These are phyloP conservation scores for Zaprionus camerounensis DNA, from an alignment of 1,140 invertebrate species.

Conservation along the genomic window DNA sequence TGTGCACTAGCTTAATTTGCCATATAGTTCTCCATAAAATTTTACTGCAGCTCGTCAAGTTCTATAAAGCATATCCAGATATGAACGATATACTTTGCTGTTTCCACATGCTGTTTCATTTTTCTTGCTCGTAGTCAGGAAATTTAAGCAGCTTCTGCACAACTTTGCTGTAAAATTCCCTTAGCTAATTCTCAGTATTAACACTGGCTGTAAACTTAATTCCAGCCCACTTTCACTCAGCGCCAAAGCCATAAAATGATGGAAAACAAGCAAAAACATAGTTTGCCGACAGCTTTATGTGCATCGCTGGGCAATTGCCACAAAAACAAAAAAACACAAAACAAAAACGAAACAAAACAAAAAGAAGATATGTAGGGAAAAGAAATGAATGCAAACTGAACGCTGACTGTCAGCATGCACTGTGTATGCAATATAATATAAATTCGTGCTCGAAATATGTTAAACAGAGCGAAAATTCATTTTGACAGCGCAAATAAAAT, in stretches of 20 bases:
- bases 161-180: neutral
- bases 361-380: neutral
- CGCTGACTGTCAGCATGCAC: constrained; percentile 21
- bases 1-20: neutral
- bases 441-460: constrained; percentile 23
- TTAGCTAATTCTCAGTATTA: constrained; percentile 8
- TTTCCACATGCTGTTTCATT: neutral
- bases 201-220: constrained; percentile 1
- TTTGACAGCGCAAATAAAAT: constrained; percentile 16
- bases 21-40: too few relatives aligned
- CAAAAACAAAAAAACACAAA: neutral
- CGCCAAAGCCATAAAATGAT: constrained; percentile 13
- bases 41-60: neutral
- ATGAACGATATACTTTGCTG: neutral
- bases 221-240: constrained; percentile 7
- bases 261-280: constrained; percentile 3
- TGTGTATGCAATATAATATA: constrained; percentile 11
- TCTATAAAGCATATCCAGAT: neutral
- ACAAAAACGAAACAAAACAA: neutral
- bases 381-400: neutral
- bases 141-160: constrained; percentile 6
- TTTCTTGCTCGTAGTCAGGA: neutral
- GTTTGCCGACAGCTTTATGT: constrained; percentile 20
- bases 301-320: constrained; percentile 28
- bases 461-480: constrained; percentile 13